phyloP scores from a whole-genome alignment of 2,113 vertebrate species.

The Sinocyclocheilus maitianheensis region DNA sequence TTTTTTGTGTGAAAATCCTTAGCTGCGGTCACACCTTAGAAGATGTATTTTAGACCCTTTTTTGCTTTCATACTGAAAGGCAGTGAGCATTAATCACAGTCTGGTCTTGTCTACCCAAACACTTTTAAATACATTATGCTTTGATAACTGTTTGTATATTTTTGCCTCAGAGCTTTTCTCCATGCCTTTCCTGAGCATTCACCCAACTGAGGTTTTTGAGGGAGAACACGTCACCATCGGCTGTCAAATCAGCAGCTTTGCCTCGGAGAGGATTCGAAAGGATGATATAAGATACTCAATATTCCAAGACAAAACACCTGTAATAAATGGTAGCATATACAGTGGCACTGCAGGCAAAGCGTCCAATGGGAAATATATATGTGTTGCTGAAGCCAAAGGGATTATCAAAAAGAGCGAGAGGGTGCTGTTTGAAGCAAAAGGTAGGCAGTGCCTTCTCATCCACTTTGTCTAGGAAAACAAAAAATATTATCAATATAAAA shows the following conservation, averaged over 20 bases:
- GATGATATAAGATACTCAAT: conserved; percentile 66
- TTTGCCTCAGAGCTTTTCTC: conserved; percentile 75
- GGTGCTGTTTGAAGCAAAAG: conserved; percentile 66
- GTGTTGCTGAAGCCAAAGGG: conserved; percentile 62
- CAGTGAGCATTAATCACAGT: too few relatives aligned
- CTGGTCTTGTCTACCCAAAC: too few relatives aligned
- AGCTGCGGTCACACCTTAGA: too few relatives aligned
- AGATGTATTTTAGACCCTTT: too few relatives aligned
- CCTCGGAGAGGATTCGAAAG: conserved; percentile 52
- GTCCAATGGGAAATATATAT: conserved; percentile 67
- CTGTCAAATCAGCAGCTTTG: conserved; percentile 60
- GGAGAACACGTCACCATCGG: conserved; percentile 57
- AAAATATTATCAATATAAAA: not conserved
- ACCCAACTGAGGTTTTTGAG: conserved; percentile 66
- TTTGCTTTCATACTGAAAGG: too few relatives aligned
- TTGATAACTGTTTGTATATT: conserved; percentile 3
- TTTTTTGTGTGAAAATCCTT: too few relatives aligned
- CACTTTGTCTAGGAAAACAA: not conserved
- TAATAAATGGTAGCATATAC: not conserved
- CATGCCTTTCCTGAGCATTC: conserved; percentile 64
- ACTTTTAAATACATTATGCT: too few relatives aligned
- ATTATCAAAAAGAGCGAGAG: conserved; percentile 65
- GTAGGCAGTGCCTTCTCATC: conserved; percentile 51
- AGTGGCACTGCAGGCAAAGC: not conserved
- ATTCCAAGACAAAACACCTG: not conserved